phyloP scores from a whole-genome alignment of 2,113 vertebrate genomes.

The Scomber scombrus region DNA sequence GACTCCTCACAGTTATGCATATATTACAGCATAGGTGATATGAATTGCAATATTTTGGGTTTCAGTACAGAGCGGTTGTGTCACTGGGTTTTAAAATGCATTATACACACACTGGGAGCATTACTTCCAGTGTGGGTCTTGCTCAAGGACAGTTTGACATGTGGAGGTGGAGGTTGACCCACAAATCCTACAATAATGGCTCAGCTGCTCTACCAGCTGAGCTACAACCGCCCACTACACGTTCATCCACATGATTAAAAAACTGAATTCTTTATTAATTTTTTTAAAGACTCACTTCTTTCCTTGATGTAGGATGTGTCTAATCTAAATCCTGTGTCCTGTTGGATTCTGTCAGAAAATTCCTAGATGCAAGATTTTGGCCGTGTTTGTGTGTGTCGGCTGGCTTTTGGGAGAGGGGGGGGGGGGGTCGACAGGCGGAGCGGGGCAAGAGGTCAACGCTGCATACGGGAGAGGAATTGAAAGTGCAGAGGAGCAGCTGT shows the following conservation, averaged over 20 bases:
- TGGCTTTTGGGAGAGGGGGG: not conserved
- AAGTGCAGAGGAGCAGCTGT: constrained; percentile 67
- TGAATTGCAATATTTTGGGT: no score
- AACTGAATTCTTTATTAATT: not conserved
- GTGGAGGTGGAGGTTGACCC: not conserved
- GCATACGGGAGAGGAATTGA: constrained; percentile 49
- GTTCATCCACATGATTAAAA: not conserved
- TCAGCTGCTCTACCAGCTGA: not conserved
- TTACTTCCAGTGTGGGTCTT: not conserved
- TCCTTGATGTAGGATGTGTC: not conserved
- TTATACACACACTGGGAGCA: not conserved
- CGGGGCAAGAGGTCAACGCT: constrained; percentile 42
- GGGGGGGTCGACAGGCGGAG: constrained; percentile 22
- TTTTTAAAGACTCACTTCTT: not conserved
- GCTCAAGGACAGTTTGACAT: constrained; percentile 11
- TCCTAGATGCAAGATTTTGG: constrained; percentile 29
- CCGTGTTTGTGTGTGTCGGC: not conserved
- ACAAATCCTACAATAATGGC: not conserved
- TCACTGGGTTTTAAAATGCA: not conserved
- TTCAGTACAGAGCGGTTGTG: not conserved
- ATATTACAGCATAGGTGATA: not conserved
- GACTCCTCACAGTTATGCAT: not conserved
- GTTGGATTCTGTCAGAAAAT: constrained; percentile 44
- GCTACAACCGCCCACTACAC: not conserved
- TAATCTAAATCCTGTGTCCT: constrained; percentile 38